Percentiles rank a stretch among this genome's conserved stretches.
phyloP scores from a whole-genome alignment of 2,888 invertebrate genomes.

The Norana najaformis region DNA sequence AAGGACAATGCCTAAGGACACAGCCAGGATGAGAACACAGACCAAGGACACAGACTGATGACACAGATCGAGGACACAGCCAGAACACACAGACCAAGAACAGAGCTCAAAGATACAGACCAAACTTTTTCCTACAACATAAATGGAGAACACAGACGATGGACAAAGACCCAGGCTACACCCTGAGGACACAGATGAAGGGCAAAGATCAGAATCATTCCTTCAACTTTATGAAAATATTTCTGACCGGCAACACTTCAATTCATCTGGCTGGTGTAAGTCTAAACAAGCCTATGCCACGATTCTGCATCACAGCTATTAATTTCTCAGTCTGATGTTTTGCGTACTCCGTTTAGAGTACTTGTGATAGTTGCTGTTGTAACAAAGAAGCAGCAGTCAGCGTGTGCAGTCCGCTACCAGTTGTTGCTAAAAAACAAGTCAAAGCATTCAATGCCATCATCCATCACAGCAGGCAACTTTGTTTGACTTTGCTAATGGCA shows the following conservation, averaged over 20 bases:
- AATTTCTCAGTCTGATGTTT: not conserved
- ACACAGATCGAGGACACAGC: no score
- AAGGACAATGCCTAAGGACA: not conserved
- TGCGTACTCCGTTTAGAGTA: not conserved
- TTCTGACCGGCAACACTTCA: not conserved
- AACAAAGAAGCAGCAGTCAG: not conserved
- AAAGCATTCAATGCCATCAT: not conserved
- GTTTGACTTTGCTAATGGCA: slow-evolving; percentile 13
- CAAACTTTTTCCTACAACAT: no score
- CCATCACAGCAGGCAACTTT: not conserved
- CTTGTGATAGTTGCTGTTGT: not conserved
- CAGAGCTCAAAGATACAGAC: not conserved
- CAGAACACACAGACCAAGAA: not conserved
- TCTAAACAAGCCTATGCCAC: not conserved
- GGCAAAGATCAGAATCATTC: not conserved
- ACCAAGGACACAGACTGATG: not conserved
- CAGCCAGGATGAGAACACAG: no score
- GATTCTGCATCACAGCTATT: not conserved
- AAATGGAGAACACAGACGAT: not conserved
- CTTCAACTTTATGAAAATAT: not conserved
- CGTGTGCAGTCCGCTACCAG: slow-evolving; percentile 5
- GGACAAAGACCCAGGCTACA: not conserved
- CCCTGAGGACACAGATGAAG: not conserved
- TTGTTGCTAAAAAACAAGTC: slow-evolving; percentile 13
- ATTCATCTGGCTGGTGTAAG: not conserved